Evolutionary conservation across 2,113 vertebrate species (phyloP).

Genomic region (Sclerurus mexicanus): DNA sequence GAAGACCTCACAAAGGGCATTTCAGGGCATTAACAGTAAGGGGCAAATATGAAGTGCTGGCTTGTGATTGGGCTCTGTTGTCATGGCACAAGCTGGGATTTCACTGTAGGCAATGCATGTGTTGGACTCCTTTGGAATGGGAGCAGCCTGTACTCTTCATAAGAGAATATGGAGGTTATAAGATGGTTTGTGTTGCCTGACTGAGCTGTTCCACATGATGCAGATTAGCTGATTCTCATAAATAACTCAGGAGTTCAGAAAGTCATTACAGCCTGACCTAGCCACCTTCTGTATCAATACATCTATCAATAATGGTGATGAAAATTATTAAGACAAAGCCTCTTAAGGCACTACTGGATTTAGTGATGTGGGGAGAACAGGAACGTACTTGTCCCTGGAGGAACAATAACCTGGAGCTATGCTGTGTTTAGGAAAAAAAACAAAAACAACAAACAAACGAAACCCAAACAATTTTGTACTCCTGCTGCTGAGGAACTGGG

Average conservation of each 20-base stretch:
- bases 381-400: background rate
- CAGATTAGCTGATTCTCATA: background rate
- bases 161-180: background rate
- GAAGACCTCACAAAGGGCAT: background rate
- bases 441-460: no score
- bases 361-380: background rate
- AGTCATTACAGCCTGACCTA: background rate
- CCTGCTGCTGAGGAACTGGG: background rate
- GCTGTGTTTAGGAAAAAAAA: background rate
- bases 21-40: background rate
- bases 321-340: conserved; percentile 5
- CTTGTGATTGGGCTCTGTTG: background rate
- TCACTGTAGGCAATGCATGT: background rate
- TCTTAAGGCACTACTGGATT: conserved; percentile 18
- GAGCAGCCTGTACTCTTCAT: background rate
- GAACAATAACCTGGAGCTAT: background rate
- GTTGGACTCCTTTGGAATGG: background rate
- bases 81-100: background rate
- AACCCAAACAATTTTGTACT: background rate
- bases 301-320: conserved; percentile 15
- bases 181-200: background rate
- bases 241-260: conserved; percentile 12
- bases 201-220: accelerated
- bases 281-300: conserved; percentile 12
- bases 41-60: background rate